Conservation (phyloP, 2,797 vertebrate species). For the Ctenopoma kingsleyae region DNA sequence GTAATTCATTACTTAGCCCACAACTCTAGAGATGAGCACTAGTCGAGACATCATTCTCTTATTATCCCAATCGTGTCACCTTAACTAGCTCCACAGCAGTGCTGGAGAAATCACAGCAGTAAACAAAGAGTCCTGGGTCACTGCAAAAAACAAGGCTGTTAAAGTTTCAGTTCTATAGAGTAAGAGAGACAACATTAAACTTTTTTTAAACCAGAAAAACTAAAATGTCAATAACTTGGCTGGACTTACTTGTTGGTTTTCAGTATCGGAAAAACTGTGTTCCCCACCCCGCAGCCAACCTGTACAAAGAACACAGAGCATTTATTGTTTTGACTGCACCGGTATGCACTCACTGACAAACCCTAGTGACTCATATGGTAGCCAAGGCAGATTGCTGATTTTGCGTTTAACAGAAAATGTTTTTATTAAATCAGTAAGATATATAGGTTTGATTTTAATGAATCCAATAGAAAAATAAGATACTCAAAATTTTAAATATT, state of each 20-base stretch:
- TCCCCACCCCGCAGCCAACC: conserved; percentile 98
- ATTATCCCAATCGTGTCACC: conserved; percentile 79
- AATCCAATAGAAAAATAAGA: too few relatives aligned
- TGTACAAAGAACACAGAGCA: conserved; percentile 58
- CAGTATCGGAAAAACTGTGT: conserved; percentile 97
- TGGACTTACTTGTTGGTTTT: conserved; percentile 97
- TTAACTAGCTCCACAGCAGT: conserved; percentile 94
- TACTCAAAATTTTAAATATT: too few relatives aligned
- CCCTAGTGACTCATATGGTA: not conserved
- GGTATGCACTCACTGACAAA: not conserved
- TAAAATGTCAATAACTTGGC: not conserved
- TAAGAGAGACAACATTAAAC: not conserved
- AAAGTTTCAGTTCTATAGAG: not conserved
- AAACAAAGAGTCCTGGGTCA: conserved; percentile 93
- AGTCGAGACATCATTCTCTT: not conserved
- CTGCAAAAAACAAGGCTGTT: conserved; percentile 79
- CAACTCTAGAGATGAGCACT: conserved; percentile 4
- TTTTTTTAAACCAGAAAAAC: not conserved
- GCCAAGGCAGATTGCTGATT: not conserved
- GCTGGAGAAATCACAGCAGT: conserved; percentile 96
- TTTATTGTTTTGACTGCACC: not conserved
- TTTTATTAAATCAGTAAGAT: not conserved
- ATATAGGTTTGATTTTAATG: too few relatives aligned
- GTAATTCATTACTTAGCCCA: conserved; percentile 21
- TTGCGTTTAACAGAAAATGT: not conserved